Conservation (phyloP, 2,797 vertebrate species). For the Columba guinea region DNA sequence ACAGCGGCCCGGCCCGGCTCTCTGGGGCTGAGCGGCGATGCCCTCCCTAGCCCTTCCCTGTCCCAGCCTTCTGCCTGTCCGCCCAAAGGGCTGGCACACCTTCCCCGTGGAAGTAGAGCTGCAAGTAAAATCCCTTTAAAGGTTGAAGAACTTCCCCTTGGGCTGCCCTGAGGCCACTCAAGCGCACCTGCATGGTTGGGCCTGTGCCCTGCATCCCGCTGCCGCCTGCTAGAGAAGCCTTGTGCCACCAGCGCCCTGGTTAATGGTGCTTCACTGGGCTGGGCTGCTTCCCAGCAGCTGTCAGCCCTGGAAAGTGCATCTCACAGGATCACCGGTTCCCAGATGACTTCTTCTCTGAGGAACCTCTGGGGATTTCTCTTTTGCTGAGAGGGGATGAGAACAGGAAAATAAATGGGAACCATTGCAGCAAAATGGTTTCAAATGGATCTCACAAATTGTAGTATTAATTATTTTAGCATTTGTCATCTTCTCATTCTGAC, state of each 20-base stretch:
- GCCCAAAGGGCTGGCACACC: not conserved
- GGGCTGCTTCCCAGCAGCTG: not conserved
- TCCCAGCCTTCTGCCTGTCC: no score
- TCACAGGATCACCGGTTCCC: not conserved
- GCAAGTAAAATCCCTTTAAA: not conserved
- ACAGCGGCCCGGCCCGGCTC: fast-evolving
- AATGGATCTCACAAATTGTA: not conserved
- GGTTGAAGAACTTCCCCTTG: not conserved
- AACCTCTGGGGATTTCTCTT: not conserved
- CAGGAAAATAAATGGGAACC: not conserved
- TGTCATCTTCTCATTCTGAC: not conserved
- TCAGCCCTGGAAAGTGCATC: not conserved
- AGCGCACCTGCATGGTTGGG: fast-evolving
- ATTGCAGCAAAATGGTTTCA: not conserved
- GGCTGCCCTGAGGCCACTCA: fast-evolving
- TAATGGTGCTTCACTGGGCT: fast-evolving
- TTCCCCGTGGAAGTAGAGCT: fast-evolving
- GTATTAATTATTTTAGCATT: not conserved
- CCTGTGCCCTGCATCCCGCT: fast-evolving
- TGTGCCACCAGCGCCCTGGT: no score
- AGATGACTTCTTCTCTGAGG: not conserved
- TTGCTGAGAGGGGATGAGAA: not conserved
- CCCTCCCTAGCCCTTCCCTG: fast-evolving
- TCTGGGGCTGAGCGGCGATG: fast-evolving
- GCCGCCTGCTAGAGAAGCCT: fast-evolving